Evolutionary conservation across 1,140 invertebrate species (phyloP).

Genomic region (Drosophila seguyi): DNA sequence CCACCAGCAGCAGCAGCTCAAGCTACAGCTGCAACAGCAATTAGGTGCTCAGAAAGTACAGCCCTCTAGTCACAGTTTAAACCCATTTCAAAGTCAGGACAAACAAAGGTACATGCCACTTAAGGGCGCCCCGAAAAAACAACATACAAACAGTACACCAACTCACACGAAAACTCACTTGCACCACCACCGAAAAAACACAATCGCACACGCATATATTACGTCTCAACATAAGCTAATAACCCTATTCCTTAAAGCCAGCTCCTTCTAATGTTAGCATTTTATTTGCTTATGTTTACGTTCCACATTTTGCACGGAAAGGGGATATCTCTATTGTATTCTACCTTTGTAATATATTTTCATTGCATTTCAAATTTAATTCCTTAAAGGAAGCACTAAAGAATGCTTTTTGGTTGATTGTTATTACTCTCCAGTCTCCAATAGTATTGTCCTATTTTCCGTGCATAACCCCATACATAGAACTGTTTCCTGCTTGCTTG

Average conservation of each 20-base stretch:
- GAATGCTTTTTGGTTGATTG: background rate
- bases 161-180: slow-evolving; percentile 21
- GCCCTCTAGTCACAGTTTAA: slow-evolving; percentile 82
- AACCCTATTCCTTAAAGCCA: slow-evolving; percentile 2
- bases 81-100: slow-evolving; percentile 76
- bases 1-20: slow-evolving; percentile 53
- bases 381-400: background rate
- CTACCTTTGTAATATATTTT: background rate
- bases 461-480: background rate
- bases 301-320: background rate
- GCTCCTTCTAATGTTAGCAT: background rate
- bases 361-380: background rate
- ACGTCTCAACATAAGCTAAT: slow-evolving; percentile 16
- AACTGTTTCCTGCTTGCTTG: background rate
- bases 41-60: slow-evolving; percentile 72
- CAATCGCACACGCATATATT: slow-evolving; percentile 13
- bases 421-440: background rate
- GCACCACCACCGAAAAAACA: slow-evolving; percentile 18
- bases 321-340: background rate
- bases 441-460: background rate
- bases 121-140: slow-evolving; percentile 22
- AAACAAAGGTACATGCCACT: slow-evolving; percentile 77
- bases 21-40: slow-evolving; percentile 71
- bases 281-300: slow-evolving; percentile 2
- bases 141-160: slow-evolving; percentile 16